A percentile compares a stretch with the other conserved stretches of the same genome.
These are phyloP conservation scores for Chorisops tibialis DNA, from an alignment of 2,888 invertebrate genomes.

Conservation along the genomic window DNA sequence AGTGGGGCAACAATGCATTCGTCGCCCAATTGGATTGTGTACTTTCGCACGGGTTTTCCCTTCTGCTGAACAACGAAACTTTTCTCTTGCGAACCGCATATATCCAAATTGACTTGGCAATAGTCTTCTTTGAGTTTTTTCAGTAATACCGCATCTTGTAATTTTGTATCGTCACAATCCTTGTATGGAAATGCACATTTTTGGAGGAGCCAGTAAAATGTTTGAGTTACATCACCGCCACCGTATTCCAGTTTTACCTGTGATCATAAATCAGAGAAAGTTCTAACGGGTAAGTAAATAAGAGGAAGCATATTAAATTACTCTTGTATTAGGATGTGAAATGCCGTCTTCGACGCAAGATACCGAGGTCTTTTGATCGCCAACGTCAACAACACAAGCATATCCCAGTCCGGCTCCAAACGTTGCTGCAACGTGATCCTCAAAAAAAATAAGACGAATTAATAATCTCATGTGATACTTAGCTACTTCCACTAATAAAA, in stretches of 20 bases:
- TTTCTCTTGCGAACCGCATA: conserved; percentile 84
- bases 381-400: conserved; percentile 93
- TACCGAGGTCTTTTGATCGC: conserved; percentile 92
- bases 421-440: conserved; percentile 82
- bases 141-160: conserved; percentile 74
- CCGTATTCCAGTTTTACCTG: conserved; percentile 73
- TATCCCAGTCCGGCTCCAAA: conserved; percentile 80
- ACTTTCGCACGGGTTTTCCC: conserved; percentile 64
- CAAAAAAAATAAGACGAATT: conserved; percentile 25
- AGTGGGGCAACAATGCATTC: conserved; percentile 90
- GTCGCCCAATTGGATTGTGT: conserved; percentile 78
- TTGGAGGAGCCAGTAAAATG: conserved; percentile 81
- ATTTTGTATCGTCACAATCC: conserved; percentile 69
- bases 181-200: conserved; percentile 90
- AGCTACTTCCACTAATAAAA: neutral
- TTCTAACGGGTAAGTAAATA: neutral
- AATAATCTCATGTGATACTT: neutral
- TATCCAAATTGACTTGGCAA: conserved; percentile 87
- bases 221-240: conserved; percentile 86
- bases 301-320: conserved; percentile 41
- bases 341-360: conserved; percentile 97
- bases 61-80: conserved; percentile 72
- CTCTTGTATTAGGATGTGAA: conserved; percentile 81
- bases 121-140: conserved; percentile 83
- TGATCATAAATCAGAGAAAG: conserved; percentile 37